These are phyloP conservation scores for Betta splendens DNA, from an alignment of 2,797 vertebrate species.

Conservation along the genomic window DNA sequence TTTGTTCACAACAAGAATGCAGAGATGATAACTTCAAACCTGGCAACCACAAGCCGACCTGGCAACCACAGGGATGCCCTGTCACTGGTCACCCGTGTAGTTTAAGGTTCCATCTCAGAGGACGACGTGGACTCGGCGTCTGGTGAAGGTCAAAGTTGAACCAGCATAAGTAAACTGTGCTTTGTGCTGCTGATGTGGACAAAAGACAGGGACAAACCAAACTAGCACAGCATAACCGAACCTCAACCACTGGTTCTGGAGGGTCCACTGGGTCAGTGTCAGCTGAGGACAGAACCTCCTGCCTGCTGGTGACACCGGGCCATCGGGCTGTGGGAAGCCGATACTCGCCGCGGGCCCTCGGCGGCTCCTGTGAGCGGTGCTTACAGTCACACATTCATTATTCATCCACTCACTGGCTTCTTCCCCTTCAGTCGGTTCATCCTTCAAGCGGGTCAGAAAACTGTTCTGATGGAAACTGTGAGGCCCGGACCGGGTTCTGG, in stretches of 20 bases:
- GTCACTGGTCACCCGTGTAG: no score
- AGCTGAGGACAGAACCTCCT: slow-evolving; percentile 25
- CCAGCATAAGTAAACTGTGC: no score
- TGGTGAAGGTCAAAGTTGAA: no score
- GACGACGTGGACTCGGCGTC: no score
- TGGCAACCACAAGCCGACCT: slow-evolving; percentile 10
- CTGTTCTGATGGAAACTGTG: no score
- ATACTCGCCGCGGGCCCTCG: slow-evolving; percentile 7
- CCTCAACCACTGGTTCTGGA: no score
- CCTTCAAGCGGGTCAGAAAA: slow-evolving; percentile 1
- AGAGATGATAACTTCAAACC: slow-evolving; percentile 19
- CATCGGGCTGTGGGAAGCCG: slow-evolving; percentile 6
- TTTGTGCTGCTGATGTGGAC: no score
- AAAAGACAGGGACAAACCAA: no score
- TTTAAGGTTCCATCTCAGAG: no score
- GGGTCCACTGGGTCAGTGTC: no score
- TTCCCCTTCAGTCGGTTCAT: slow-evolving; percentile 1
- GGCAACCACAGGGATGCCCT: slow-evolving; percentile 37
- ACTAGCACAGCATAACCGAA: no score
- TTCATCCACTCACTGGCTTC: slow-evolving; percentile 42
- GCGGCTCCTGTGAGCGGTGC: slow-evolving; percentile 12
- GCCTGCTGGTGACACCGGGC: slow-evolving; percentile 35
- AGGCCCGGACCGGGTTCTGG: no score
- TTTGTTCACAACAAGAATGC: slow-evolving; percentile 29
- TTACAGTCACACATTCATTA: slow-evolving; percentile 49